Base-by-base conservation (phyloP, 2,113 vertebrate genomes). In the Urocitellus parryii region DNA sequence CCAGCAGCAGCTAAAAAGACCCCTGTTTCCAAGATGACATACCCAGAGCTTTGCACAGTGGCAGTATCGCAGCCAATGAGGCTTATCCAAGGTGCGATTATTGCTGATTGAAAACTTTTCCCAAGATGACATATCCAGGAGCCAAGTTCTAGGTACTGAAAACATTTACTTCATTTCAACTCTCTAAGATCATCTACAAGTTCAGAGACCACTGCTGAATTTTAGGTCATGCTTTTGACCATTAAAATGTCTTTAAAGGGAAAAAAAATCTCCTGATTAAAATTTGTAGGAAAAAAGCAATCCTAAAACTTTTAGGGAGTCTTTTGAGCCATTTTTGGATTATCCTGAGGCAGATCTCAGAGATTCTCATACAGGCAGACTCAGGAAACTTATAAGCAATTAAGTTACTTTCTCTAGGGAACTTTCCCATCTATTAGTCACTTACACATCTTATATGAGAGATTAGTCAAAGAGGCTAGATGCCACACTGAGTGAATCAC, bases 391-490 rank as follows among this genome's bases (percentile, higher is more conserved):
- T 77, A 87, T 20, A 96, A 90, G 87, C 77, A 93, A 93, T 92
- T 97, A 56, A 95, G 67, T 96, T 93, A 96, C 94, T 97, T 97
- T 97, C 96, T 51, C 86, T 88, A 94, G 96, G 96, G 97, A 96
- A 97, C 95, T 98, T 96, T 97, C 96, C 97, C 97, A 95, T 97
- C 83, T 88, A 97, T 98, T 98, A 98, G 97, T 97, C 96, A 97
- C 92, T 88, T 7, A 78, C 90, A 93, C 3, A n/a, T 94, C 82
- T 97, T 96, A 88, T 93, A 61, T 90, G 96, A 97, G 91, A 92
- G 56, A 95, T 98, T 95, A 98, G 72, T 97, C 93, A 96, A 94
- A 90, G 56, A 74, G 32, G 86, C 76, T 97, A 91, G 29, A 56
- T 34, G 37, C 45, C 81, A 70, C 48, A 20, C 0, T 0, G 84